Base-by-base conservation (phyloP, 1,140 invertebrate species). In the Drosophila pruinosa region DNA sequence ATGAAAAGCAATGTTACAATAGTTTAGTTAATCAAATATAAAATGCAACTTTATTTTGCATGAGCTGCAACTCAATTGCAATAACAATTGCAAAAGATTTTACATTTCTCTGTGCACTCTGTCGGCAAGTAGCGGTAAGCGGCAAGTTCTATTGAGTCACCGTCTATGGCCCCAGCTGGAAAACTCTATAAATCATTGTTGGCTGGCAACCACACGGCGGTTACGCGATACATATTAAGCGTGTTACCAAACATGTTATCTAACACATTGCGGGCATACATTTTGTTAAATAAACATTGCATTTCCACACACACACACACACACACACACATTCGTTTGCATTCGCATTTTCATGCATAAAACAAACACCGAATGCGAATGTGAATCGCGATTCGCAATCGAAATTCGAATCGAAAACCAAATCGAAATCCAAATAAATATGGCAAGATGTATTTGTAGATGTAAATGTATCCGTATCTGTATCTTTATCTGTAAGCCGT, bases 161-260 rank as follows among this genome's bases (percentile, higher is more conserved):
- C 22, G 28, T n/a, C n/a, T n/a, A n/a, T 8, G 2, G 3, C 19
- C 38, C n/a, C 38, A 28, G 22, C 10, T 34, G 26, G 22, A 52
- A 63, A 41, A 41, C 38, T 43, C 48, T 34, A 63, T 63, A 65
- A 65, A 65, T 65, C 52, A 65, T 38, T 36, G 59, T 14, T 41
- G 36, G 36, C 38, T 26, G 50, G 39, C 50, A 64, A 64, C 17
- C 48, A 19, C 36, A 45, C n/a, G n/a, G 19, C 14, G 39, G 59
- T 62, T 52, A 62, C 22, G 21, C 45, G 58, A 62, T 50, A 48
- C 58, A 61, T 48, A 36, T 38, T 28, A 34, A 48, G 31, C 41
- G 63, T 48, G 53, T 67, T 67, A 31, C 53, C 53, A 58, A 67
- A 67, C 41, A 67, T 58, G 48, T 67, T 67, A 67, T 58, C 54